These are phyloP conservation scores for Agrypnus murinus DNA, from an alignment of 2,888 invertebrate genomes.

Conservation along the genomic window DNA sequence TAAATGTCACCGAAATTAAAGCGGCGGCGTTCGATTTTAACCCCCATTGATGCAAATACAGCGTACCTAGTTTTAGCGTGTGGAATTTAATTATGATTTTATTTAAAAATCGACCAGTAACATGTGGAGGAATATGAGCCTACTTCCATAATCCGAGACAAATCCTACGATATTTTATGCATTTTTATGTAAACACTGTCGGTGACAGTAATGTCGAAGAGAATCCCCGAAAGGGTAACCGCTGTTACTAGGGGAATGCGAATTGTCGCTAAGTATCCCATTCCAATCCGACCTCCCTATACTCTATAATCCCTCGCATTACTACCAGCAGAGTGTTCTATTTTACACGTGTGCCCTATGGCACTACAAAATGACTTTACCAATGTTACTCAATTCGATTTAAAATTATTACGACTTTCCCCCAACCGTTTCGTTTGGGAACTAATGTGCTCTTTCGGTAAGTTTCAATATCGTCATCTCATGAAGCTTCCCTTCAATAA, in stretches of 20 bases:
- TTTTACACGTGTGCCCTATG: conserved; percentile 57
- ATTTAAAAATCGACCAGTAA: conserved; percentile 49
- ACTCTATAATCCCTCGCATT: conserved; percentile 68
- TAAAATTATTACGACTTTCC: conserved; percentile 56
- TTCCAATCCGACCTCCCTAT: conserved; percentile 65
- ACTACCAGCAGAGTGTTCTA: conserved; percentile 61
- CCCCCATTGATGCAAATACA: conserved; percentile 38
- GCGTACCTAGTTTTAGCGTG: conserved; percentile 34
- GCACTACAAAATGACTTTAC: conserved; percentile 53
- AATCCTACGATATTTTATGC: conserved; percentile 68
- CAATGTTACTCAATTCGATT: conserved; percentile 50
- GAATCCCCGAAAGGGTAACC: conserved; percentile 69
- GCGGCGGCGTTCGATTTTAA: conserved; percentile 36
- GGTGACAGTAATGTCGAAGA: conserved; percentile 69
- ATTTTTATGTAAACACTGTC: conserved; percentile 70
- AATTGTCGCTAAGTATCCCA: conserved; percentile 71
- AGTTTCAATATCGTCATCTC: conserved; percentile 54
- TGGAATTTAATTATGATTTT: conserved; percentile 58
- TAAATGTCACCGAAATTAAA: conserved; percentile 63
- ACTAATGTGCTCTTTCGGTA: conserved; percentile 23
- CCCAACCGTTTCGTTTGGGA: conserved; percentile 27
- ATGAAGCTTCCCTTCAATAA: conserved; percentile 52
- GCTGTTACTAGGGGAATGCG: conserved; percentile 69
- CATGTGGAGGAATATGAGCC: conserved; percentile 34
- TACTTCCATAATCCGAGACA: conserved; percentile 59